These are phyloP conservation scores for Epinotia brunnichana DNA, from an alignment of 2,888 invertebrate species.

Conservation along the genomic window DNA sequence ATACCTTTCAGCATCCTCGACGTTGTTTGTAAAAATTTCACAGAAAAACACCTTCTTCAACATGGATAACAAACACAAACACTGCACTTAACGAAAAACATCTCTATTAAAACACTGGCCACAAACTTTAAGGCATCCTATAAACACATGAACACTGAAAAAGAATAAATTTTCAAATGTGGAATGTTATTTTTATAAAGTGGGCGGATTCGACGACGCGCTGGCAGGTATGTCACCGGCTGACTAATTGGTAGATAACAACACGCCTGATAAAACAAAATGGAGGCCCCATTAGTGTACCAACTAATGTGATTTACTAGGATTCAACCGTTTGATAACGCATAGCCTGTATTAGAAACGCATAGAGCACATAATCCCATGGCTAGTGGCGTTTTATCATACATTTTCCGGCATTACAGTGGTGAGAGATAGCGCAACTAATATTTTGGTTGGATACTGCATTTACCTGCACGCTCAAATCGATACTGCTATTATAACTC, in stretches of 20 bases:
- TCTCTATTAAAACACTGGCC: conserved; percentile 25
- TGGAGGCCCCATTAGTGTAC: conserved; percentile 43
- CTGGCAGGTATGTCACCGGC: conserved; percentile 59
- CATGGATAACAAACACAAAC: conserved; percentile 49
- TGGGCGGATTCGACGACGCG: conserved; percentile 48
- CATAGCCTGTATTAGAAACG: conserved; percentile 17
- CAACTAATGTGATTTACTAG: conserved; percentile 63
- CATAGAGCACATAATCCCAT: conserved; percentile 17
- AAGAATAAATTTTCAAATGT: conserved; percentile 19
- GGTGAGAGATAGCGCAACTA: conserved; percentile 47
- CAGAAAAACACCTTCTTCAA: conserved; percentile 65
- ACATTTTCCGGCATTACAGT: conserved; percentile 36
- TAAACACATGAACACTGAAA: background rate
- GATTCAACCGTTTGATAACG: conserved; percentile 51
- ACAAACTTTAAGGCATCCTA: conserved; percentile 1
- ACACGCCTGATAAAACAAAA: conserved; percentile 64
- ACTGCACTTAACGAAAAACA: conserved; percentile 29
- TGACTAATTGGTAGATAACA: conserved; percentile 74
- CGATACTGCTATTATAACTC: conserved; percentile 25
- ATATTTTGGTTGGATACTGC: conserved; percentile 38
- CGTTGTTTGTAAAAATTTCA: conserved; percentile 56
- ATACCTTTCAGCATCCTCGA: conserved; percentile 57
- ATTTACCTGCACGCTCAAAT: conserved; percentile 23
- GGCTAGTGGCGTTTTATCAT: background rate
- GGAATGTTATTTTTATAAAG: conserved; percentile 27